phyloP scores from a whole-genome alignment of 2,797 vertebrate genomes.

The Acipenser ruthenus region DNA sequence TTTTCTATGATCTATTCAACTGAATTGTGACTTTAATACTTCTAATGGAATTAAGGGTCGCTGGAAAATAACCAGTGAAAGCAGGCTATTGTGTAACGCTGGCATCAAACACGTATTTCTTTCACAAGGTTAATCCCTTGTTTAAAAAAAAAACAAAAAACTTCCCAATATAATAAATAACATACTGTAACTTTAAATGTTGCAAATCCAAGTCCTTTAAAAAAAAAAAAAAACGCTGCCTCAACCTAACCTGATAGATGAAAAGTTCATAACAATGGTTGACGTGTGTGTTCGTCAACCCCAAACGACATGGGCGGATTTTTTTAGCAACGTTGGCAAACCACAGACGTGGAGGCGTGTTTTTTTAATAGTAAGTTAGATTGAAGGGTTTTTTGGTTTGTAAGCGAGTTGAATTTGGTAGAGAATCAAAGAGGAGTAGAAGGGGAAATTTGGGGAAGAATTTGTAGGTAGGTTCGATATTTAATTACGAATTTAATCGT shows the following conservation, averaged over 20 bases:
- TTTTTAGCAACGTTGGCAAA: constrained; percentile 20
- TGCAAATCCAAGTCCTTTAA: constrained; percentile 29
- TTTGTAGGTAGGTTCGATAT: constrained; percentile 57
- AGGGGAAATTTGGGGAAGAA: constrained; percentile 51
- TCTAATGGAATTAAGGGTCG: no score
- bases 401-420: constrained; percentile 45
- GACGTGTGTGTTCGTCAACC: constrained; percentile 45
- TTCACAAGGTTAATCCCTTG: no score
- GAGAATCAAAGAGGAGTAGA: constrained; percentile 46
- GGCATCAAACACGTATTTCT: no score
- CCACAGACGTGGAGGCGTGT: constrained; percentile 31
- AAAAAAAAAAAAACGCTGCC: constrained; percentile 21
- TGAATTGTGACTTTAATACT: no score
- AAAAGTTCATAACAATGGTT: constrained; percentile 59
- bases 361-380: constrained; percentile 34
- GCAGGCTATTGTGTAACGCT: no score
- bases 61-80: no score
- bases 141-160: no score
- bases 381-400: constrained; percentile 25
- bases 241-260: constrained; percentile 57
- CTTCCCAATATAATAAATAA: neutral
- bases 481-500: constrained; percentile 8
- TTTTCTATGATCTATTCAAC: no score
- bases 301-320: constrained; percentile 34
- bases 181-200: constrained; percentile 2